Conservation (phyloP, 2,113 vertebrate species). For the Gracilinanus agilis region DNA sequence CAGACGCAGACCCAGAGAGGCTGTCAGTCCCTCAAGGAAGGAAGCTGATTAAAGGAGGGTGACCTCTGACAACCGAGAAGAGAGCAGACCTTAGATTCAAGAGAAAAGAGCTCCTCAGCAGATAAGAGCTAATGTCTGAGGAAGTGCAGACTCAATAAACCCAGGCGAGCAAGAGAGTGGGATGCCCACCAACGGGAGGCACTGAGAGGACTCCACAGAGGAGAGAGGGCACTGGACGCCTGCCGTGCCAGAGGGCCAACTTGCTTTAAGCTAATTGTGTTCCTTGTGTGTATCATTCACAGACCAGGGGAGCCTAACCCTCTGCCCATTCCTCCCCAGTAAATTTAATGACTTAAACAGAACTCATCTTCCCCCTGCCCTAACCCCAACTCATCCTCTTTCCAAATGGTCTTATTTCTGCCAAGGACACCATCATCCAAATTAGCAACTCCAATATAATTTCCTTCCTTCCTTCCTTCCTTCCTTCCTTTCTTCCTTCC, state of each 20-base stretch:
- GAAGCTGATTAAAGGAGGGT: neutral
- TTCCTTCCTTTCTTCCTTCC: too few relatives aligned
- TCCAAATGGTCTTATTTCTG: too few relatives aligned
- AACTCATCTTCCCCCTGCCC: too few relatives aligned
- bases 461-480: too few relatives aligned
- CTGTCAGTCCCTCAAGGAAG: neutral
- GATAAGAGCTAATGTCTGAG: neutral
- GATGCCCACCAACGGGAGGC: neutral
- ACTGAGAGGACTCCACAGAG: neutral
- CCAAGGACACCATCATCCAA: too few relatives aligned
- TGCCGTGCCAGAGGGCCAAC: neutral
- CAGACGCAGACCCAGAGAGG: neutral
- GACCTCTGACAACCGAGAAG: neutral
- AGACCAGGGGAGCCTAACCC: too few relatives aligned
- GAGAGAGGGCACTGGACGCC: neutral
- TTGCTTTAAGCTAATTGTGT: neutral
- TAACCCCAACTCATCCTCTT: too few relatives aligned
- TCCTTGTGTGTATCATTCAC: neutral
- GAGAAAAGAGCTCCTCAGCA: neutral
- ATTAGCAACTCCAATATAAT: too few relatives aligned
- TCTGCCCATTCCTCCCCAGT: neutral
- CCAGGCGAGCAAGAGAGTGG: too few relatives aligned
- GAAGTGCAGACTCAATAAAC: neutral
- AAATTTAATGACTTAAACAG: too few relatives aligned
- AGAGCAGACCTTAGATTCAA: neutral